Base-by-base conservation (phyloP, 1,140 invertebrate species). In the Drosophila burlai region DNA sequence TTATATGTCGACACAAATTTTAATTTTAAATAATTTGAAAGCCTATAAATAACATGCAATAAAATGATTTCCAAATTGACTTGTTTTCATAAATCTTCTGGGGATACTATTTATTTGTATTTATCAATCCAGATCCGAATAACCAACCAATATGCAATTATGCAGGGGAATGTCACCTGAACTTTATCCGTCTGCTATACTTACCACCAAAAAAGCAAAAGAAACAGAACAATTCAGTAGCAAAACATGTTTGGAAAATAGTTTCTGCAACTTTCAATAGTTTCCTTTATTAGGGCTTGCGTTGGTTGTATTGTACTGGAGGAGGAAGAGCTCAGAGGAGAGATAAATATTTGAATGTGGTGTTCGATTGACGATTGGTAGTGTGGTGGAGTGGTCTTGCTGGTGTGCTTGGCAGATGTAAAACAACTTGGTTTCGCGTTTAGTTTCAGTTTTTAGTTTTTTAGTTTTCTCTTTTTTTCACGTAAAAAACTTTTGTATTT, bases 401-500 rank as follows among this genome's bases (percentile, higher is more conserved):
- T 38, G 52, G 52, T 24, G 31, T 29, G 16, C 18, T 29, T 38
- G 58, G 46, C 36, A 81, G 76, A 90, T 91, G 67, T 80, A 91
- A 91, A 90, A 89, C 85, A 90, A 89, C 71, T 46, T 52, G 65
- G 46, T 69, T 71, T 71, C 71, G 76, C 76, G 68, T 65, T 84
- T 71, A 63, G 66, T 89, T 87, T 87, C 49, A 87, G 62, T 83
- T 77, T 83, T 87, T 74, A 46, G 61, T 59, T 78, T 87, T 81
- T 58, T 78, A 21, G 21, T 87, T 81, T 73, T 81, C 61, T 58
- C 72, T 57, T 57, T 45, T 71, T 82, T 86, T 91, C 78, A 76
- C 69, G 83, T 91, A 91, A 87, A 90, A 91, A 91, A 91, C 83
- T 87, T 81, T 72, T 89, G 83, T 91, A 91, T 91, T 89, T 89